Evolutionary conservation across 2,113 vertebrate species (phyloP), one percentile per base, ranked within the genome.

Genomic region (Glaucomys volans): DNA sequence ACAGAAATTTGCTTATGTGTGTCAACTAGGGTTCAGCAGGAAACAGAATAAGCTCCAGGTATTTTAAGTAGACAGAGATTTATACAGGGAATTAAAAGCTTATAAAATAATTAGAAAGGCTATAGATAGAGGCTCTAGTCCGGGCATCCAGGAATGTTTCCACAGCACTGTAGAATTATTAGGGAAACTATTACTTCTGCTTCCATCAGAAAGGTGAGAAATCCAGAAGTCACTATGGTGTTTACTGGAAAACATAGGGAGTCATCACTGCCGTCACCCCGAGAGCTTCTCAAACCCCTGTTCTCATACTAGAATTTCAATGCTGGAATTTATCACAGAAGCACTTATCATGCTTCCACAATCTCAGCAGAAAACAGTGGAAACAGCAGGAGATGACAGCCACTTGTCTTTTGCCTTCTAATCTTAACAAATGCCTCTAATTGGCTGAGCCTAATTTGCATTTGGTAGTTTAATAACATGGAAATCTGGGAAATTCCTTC

Each of bases 61-160:
- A 95, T 94, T 96, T 97, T 57, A 94, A 93, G 76, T 44, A 83
- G 81, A 97, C 47, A 47, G 40, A 86, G 85, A 94, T 71, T 69
- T 72, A 72, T 64, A 69, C 13, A 67, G 67, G 52, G 50, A 87
- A 96, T 94, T 94, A 84, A 95, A 94, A 94, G 54, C 75, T 95
- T 96, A 83, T 8, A 84, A 83, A 87, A 72, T 87, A 87, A 93
- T 47, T 87, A 18, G 75, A 67, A 96, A 92, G 47, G 50, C 37
- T 82, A 62, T 66, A 94, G 47, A 64, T 76, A 62, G 11, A 87
- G 50, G 20, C n/a, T 83, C 40, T 42, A 71, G 32, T 18, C 90
- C 91, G 52, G 28, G 17, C 62, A 90, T 86, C 5, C 1, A 85
- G 22, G 22, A 88, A 50, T 80, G 37, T 79, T 94, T 93, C 74